Evolutionary conservation across 2,113 vertebrate species (phyloP), one percentile per base, ranked within the genome.

Genomic region (Zeus faber): DNA sequence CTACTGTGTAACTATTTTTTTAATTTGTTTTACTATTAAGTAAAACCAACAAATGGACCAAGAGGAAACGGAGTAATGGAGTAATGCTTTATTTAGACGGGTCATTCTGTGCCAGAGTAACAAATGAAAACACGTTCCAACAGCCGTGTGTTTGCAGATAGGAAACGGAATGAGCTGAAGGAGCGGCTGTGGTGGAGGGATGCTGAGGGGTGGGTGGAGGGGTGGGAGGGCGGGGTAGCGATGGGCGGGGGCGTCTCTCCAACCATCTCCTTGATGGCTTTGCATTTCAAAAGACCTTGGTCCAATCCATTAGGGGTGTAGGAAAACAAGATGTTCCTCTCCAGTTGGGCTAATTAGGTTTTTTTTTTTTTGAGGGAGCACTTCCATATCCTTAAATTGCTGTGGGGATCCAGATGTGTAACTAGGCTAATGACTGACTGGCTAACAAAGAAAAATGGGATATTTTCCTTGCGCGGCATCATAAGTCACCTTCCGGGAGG

Each of bases 381-480:
- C 70, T 37, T 84, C 82, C 72, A 72, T 81, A 83, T 79, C 76
- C 79, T 82, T 86, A 85, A 83, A 85, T 77, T 77, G 76, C 85
- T 83, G 72, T 72, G 69, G 75, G 86, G 80, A 87, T 86, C 85
- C 85, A 88, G 85, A 89, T 88, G 87, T 89, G 85, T 83, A 88
- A 86, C 76, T 86, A 77, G 85, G 81, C 85, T 89, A 90, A 90
- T 88, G 87, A 88, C 82, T 88, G 85, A 85, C 79, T 87, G 85
- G 73, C 78, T 88, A 85, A 88, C 85, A 87, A 84, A 89, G 87
- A 88, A 87, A 87, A 87, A 89, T 90, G 80, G 72, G 63, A 70
- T 78, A 54, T 56, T 73, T 65, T 80, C 68, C 67, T 77, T 75
- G 62, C 82, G 72, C 78, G 33, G 62, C 64, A 64, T 67, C 65